Base-by-base conservation (phyloP, 2,113 vertebrate genomes). In the Peromyscus maniculatus region DNA sequence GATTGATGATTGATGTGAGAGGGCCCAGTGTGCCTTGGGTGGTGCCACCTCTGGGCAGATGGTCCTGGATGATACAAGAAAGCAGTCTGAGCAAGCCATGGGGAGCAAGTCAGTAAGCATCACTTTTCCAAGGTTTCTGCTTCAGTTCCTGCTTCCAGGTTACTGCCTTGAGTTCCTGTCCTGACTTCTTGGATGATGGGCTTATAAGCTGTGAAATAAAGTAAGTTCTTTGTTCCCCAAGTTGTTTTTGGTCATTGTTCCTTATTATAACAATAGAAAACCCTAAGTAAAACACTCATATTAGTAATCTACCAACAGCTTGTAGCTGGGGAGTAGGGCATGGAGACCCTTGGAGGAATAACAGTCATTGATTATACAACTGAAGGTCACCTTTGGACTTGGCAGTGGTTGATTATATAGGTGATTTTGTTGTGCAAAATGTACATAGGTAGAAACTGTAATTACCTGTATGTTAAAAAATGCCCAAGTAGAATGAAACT, bases 391-490 rank as follows among this genome's bases (percentile, higher is more conserved):
- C 7, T 36, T 2, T 39, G 69, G 19, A 75, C 33, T 7, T 71
- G 33, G 19, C 22, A 71, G 5, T 67, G 59, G 21, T 28, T 74
- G 17, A 74, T 17, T 57, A 33, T 36, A 24, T 28, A 21, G 33
- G 33, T 92, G 26, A 87, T 93, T 74, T 9, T 24, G 3, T 26
- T 79, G 49, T 92, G 75, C 46, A 26, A 6, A 77, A 88, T 39
- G 36, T 64, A 3, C 31, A n/a, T 46, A 59, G 46, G 22, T 87
- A 28, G 49, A 69, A 87, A 49, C 28, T 67, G 17, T 90, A 95
- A 57, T 92, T 71, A 46, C 11, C 13, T 46, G 21, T 92, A 77
- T 64, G 55, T 87, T 87, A 82, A 15, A 52, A 96, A 93, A 92
- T 64, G 59, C 1, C 2, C 33, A 4, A 66, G 52, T 11, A 91